Evolutionary conservation across 2,888 invertebrate genomes (phyloP).

Genomic region (Adineta ricciae): DNA sequence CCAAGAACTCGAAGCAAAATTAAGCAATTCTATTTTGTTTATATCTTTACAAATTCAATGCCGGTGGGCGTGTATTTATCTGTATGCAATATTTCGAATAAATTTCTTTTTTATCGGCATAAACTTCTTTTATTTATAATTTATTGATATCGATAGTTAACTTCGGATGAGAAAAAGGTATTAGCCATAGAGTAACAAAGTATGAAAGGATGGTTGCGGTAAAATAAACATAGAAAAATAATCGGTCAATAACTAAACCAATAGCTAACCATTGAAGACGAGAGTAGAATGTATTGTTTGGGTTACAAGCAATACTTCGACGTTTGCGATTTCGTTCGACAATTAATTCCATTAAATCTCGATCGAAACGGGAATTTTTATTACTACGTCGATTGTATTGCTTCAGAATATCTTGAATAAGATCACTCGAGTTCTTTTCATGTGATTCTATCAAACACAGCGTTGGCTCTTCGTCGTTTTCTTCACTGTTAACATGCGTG

Average conservation of each 20-base stretch:
- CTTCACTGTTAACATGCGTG: background rate
- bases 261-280: conserved; percentile 10
- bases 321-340: background rate
- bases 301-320: background rate
- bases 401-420: background rate
- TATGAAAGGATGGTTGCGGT: background rate
- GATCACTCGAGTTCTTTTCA: conserved; percentile 1
- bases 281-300: background rate
- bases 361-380: background rate
- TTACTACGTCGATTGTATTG: background rate
- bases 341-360: background rate
- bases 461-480: background rate
- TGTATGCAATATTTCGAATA: too few species aligned
- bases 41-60: background rate
- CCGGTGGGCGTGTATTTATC: background rate
- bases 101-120: too few species aligned
- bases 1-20: background rate
- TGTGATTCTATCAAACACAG: background rate
- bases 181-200: background rate
- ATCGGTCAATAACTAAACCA: background rate
- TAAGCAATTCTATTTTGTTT: background rate
- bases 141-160: background rate
- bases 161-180: background rate
- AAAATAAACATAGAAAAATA: conserved; percentile 3
- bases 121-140: background rate